These are phyloP conservation scores for Tapera naevia DNA, from an alignment of 2,797 vertebrate species.

Conservation along the genomic window DNA sequence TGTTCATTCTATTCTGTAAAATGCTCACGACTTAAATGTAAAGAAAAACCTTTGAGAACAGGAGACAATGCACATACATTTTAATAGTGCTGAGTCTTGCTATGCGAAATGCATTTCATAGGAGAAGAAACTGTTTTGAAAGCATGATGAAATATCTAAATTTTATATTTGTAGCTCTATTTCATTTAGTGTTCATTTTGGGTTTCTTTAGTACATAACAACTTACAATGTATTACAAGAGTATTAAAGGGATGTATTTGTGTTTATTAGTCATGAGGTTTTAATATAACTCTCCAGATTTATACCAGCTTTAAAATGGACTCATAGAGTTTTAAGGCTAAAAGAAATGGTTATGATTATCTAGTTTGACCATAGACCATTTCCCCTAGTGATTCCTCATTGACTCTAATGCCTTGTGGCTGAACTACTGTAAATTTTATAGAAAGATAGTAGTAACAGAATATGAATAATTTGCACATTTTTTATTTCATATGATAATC, in stretches of 20 bases:
- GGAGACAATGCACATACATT: constrained; percentile 17
- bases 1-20: not conserved
- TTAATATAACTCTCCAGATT: constrained; percentile 32
- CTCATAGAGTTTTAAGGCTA: constrained; percentile 44
- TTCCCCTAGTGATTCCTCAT: constrained; percentile 35
- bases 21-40: not conserved
- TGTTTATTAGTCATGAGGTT: constrained; percentile 36
- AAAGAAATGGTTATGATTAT: constrained; percentile 45
- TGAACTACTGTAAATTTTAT: constrained; percentile 30
- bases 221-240: constrained; percentile 47
- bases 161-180: constrained; percentile 46
- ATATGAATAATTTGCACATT: not conserved
- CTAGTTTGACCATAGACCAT: constrained; percentile 28
- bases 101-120: not conserved
- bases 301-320: constrained; percentile 33
- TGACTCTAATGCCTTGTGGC: constrained; percentile 31
- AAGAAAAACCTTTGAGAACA: constrained; percentile 23
- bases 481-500: not conserved
- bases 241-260: constrained; percentile 39
- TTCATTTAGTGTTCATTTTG: constrained; percentile 55
- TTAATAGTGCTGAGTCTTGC: constrained; percentile 44
- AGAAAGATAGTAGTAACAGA: not conserved
- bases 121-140: constrained; percentile 39
- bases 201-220: constrained; percentile 18
- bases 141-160: constrained; percentile 44